Evolutionary conservation across 2,888 invertebrate species (phyloP), one percentile per base, ranked within the genome.

Genomic region (Cabera pusaria): DNA sequence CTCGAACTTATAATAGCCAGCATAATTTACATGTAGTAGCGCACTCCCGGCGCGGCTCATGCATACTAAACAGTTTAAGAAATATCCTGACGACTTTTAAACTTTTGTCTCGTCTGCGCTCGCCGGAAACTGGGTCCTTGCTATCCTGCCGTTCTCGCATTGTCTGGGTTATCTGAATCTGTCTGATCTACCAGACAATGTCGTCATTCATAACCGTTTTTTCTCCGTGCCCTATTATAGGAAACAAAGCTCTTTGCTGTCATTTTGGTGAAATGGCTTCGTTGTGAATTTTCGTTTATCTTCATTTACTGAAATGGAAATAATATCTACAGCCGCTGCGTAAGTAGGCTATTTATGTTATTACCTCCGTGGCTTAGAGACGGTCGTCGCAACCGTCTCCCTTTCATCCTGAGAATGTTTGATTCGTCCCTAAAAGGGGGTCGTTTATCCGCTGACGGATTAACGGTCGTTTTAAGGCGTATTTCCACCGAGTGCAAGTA

Each of bases 401-500:
- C 62, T 64, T 71, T 64, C 62, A 66, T 64, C 59, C 53, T 50
- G 42, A 49, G 66, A 64, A 64, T 66, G 64, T 75, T 74, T 71
- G 72, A 78, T 73, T 72, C 68, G 44, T 64, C 60, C 63, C 65
- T 64, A 68, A 69, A 72, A 73, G 67, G 59, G 66, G 64, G 53
- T 64, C 65, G 66, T 72, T 48, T 68, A 66, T 73, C 71, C 66
- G 59, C 67, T 74, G 73, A 74, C 64, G 72, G 73, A 83, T 82
- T 79, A 80, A 71, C 65, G 70, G 58, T 61, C 73, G 69, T 77
- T 83, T 72, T 71, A 73, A 72, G 75, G 64, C 74, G 74, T 73
- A 81, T 80, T 80, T 72, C 74, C 66, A 66, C 69, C 60, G 65
- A 79, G 71, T 75, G 72, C 76, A 65, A 72, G 77, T 80, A 82